Evolutionary conservation across 2,888 invertebrate species (phyloP), one percentile per base, ranked within the genome.

Genomic region (Xylocampa areola): DNA sequence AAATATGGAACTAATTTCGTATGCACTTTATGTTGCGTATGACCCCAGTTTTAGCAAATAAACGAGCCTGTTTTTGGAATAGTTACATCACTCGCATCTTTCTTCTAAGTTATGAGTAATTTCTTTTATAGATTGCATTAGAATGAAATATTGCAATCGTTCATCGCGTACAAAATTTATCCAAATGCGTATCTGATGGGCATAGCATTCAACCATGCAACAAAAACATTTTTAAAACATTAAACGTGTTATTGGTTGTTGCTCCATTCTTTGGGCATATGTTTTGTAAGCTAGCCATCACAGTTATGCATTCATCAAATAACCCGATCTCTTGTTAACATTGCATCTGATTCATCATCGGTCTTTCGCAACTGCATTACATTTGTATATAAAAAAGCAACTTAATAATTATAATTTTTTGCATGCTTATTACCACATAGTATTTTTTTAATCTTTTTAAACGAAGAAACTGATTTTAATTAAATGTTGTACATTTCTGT

Each of bases 21-120:
- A 50, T 37, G 33, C 57, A 48, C 41, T 70, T 70, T 51, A 70
- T 63, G 33, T 54, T 40, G 27, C 36, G 14, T 52, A 30, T 52
- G 62, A 54, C 69, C 58, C n/a, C 30, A 68, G 32, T 51, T 68
- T n/a, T 23, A 48, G 13, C 10, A 25, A n/a, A 25, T 50, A 60
- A 64, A 59, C 16, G 32, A 49, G 33, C 45, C 14, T 44, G 50
- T 23, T 53, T 70, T 67, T 48, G 49, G 27, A 51, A 45, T 43
- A 40, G 57, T 71, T 60, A 54, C 55, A 53, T 59, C 55, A 63
- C 23, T 36, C 36, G 32, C 27, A 37, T 48, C 16, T 29, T 41
- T 52, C 48, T 52, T 30, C 32, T 54, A 52, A 23, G 39, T 41
- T 33, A 45, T 66, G 61, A 68, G 51, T 64, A 53, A 58, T 68